Conservation (phyloP, 1,140 invertebrate genomes). For the Drosophila sp. region DNA sequence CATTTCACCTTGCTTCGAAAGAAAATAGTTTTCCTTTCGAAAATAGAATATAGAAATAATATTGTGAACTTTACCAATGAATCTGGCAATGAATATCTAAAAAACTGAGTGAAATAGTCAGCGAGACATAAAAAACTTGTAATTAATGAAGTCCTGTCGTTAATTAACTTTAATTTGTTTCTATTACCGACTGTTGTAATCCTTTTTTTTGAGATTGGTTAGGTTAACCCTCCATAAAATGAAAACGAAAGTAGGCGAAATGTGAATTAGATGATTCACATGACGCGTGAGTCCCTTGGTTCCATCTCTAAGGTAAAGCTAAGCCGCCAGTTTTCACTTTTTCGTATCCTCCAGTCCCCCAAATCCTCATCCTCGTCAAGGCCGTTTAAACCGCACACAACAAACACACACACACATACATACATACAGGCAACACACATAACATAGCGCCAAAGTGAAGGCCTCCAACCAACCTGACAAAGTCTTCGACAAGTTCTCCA, state of each 20-base stretch:
- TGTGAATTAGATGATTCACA: background rate
- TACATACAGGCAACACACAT: background rate
- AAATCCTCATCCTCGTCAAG: conserved; percentile 41
- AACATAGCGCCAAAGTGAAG: conserved; percentile 22
- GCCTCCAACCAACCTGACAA: conserved; percentile 34
- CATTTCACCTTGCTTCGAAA: background rate
- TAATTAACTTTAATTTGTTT: too few relatives aligned
- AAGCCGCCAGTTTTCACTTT: conserved; percentile 43
- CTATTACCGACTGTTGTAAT: background rate
- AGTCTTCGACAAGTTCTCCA: conserved; percentile 40
- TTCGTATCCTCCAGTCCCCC: conserved; percentile 37
- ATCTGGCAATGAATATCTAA: too few relatives aligned
- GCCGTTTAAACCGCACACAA: conserved; percentile 27
- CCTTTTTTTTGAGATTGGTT: too few relatives aligned
- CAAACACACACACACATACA: conserved; percentile 16
- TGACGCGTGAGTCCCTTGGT: background rate
- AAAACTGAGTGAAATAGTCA: too few relatives aligned
- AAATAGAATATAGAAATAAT: too few relatives aligned
- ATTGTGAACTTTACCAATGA: too few relatives aligned
- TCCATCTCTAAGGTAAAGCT: conserved; percentile 27
- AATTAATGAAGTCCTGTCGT: too few relatives aligned
- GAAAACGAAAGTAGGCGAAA: background rate
- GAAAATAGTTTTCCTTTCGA: background rate
- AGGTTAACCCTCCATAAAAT: background rate
- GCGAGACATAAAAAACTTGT: too few relatives aligned